phyloP scores from a whole-genome alignment of 1,140 invertebrate genomes.

The Cherax destructor region DNA sequence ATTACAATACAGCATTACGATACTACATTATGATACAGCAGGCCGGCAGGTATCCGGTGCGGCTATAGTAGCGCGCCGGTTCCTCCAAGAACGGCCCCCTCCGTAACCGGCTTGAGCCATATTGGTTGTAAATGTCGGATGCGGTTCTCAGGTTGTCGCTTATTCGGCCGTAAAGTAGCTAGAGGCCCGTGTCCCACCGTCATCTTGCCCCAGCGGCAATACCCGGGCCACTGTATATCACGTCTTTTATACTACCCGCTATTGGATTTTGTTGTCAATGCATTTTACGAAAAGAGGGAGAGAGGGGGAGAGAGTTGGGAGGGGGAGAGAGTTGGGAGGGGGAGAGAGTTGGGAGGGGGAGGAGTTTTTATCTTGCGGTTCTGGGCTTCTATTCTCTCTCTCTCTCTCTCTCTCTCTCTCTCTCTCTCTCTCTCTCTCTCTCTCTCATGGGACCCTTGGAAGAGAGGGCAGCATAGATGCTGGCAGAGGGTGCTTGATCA shows the following conservation, averaged over 20 bases:
- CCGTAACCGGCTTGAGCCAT: neutral
- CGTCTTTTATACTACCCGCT: neutral
- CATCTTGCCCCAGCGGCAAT: neutral
- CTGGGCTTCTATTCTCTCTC: no score
- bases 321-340: no score
- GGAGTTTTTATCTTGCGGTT: no score
- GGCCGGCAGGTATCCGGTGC: neutral
- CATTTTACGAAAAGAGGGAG: slow-evolving; percentile 3
- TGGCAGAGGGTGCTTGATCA: no score
- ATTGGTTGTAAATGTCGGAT: slow-evolving; percentile 2
- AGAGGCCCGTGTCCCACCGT: neutral
- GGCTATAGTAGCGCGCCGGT: no score
- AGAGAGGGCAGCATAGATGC: no score
- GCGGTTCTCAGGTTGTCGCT: slow-evolving; percentile 3
- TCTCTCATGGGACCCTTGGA: no score
- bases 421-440: no score
- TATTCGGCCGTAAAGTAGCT: slow-evolving; percentile 4
- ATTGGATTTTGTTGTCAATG: slow-evolving; percentile 17
- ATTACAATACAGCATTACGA: neutral
- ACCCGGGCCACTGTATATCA: neutral
- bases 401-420: no score
- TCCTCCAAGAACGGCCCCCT: neutral
- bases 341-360: no score
- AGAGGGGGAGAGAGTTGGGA: neutral
- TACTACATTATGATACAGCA: neutral